Evolutionary conservation across 2,888 invertebrate species (phyloP), one percentile per base, ranked within the genome.

Genomic region (Podabrus alpinus): DNA sequence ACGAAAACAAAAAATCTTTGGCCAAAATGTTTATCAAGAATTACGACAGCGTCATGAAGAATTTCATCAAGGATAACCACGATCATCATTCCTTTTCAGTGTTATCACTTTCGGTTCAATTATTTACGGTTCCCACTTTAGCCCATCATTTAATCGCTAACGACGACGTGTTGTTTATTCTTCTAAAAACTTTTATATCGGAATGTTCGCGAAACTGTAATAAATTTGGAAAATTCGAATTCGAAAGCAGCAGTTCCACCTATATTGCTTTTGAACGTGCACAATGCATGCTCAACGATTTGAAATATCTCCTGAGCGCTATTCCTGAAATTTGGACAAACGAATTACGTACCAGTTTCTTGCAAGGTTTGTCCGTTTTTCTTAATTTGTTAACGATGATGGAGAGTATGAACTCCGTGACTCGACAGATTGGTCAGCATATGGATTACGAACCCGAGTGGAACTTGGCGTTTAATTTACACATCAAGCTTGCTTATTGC

Each of bases 361-460:
- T 97, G 5, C 94, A 95, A 80, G 99, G 98, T 16, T 89, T 96
- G 74, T 91, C 93, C 5, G 89, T 94, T 21, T 90, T 99, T 83
- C 88, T 98, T 71, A 92, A 92, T 72, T 89, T 99, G 25, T 88
- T 99, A 0, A 92, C 93, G 74, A 94, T 94, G 88, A 97, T 99
- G 96, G 97, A 98, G 90, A 96, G 94, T 68, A 94, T 94, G 94
- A 94, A 95, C 83, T 91, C 93, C 1, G 93, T 94, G 0, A 88
- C 91, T 0, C 85, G 95, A 3, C 94, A 97, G 90, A 94, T 96
- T 0, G 97, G 96, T 0, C 97, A 98, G 83, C 99, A 99, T 86
- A 96, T 99, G 93, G 98, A 99, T 85, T 99, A 96, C 88, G 99
- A 99, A 87, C 97, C 97, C 0, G 99, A 99, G 85, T 99, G 99